Evolutionary conservation across 2,888 invertebrate species (phyloP).

Genomic region (Ecliptopera silaceata): DNA sequence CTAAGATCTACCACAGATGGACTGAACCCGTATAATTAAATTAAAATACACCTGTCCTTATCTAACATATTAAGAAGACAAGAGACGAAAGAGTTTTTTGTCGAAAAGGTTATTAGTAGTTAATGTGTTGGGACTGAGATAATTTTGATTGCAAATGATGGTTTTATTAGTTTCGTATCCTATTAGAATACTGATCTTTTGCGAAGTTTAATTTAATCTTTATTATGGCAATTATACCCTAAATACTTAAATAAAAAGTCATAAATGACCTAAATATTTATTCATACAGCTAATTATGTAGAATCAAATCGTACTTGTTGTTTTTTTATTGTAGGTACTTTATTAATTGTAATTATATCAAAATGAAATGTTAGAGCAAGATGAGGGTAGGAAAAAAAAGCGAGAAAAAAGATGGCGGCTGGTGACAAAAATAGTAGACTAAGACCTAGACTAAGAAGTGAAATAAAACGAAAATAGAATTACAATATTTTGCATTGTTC

Average conservation of each 20-base stretch:
- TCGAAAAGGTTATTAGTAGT: constrained; percentile 28
- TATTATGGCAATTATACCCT: not conserved
- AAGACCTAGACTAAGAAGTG: too few species aligned
- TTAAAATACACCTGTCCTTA: constrained; percentile 58
- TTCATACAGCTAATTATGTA: not conserved
- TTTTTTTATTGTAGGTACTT: too few species aligned
- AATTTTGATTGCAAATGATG: constrained; percentile 29
- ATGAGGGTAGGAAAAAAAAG: too few species aligned
- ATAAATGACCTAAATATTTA: not conserved
- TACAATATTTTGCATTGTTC: too few species aligned
- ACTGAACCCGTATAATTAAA: constrained; percentile 66
- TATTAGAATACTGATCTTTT: constrained; percentile 6
- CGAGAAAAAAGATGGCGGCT: too few species aligned
- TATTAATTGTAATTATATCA: too few species aligned
- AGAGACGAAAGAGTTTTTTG: constrained; percentile 40
- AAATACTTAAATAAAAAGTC: not conserved
- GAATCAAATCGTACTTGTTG: too few species aligned
- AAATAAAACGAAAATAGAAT: too few species aligned
- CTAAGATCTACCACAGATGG: constrained; percentile 47
- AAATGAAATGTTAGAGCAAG: too few species aligned
- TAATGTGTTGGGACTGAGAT: constrained; percentile 34
- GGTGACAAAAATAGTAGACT: too few species aligned
- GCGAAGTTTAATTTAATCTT: constrained; percentile 1
- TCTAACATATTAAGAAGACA: constrained; percentile 43
- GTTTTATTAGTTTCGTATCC: constrained; percentile 26